A percentile compares a stretch with the other conserved stretches of the same genome.
phyloP scores from a whole-genome alignment of 2,797 vertebrate species.

The Salarias fasciatus region DNA sequence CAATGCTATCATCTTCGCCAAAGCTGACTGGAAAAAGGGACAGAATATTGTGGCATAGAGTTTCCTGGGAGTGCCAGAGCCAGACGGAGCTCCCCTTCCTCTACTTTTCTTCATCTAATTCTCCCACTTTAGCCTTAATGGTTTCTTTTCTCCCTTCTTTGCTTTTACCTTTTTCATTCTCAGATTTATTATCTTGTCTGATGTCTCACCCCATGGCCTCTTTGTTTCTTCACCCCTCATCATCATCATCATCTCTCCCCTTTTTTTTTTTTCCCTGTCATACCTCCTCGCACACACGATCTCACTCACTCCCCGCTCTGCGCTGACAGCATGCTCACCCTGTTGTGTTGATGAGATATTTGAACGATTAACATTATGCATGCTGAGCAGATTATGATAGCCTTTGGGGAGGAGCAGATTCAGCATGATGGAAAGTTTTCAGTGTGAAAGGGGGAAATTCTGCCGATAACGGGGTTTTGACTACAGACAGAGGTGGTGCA shows the following conservation, averaged over 20 bases:
- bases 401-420: constrained; percentile 60
- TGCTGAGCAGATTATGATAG: constrained; percentile 65
- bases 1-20: constrained; percentile 77
- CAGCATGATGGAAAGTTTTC: constrained; percentile 53
- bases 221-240: constrained; percentile 3
- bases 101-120: constrained; percentile 37
- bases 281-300: constrained; percentile 16
- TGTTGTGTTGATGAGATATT: constrained; percentile 61
- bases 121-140: constrained; percentile 46
- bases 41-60: constrained; percentile 57
- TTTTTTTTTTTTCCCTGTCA: background rate
- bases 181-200: constrained; percentile 39
- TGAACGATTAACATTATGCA: constrained; percentile 62
- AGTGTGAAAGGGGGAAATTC: constrained; percentile 43
- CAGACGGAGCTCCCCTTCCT: constrained; percentile 32
- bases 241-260: background rate
- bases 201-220: constrained; percentile 20
- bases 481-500: constrained; percentile 14
- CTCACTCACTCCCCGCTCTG: constrained; percentile 22
- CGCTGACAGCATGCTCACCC: constrained; percentile 44
- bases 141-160: constrained; percentile 27
- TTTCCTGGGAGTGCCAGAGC: constrained; percentile 68
- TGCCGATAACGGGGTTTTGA: constrained; percentile 49
- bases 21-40: constrained; percentile 56
- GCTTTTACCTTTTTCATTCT: constrained; percentile 47